Evolutionary conservation across 1,140 invertebrate species (phyloP).

Genomic region (Penaeus chinensis): DNA sequence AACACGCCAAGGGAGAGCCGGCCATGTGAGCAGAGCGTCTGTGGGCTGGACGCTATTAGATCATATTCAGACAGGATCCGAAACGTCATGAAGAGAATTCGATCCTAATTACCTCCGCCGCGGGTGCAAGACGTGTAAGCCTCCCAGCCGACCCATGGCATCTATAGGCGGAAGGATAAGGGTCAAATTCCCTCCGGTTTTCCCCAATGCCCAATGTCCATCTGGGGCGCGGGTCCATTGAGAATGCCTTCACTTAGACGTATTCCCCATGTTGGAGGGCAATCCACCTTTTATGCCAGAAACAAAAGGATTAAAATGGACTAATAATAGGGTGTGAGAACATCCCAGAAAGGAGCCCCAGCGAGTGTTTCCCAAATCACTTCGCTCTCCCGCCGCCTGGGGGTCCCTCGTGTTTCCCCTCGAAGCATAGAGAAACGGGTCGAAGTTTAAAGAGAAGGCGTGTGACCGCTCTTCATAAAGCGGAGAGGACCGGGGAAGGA

Average conservation of each 20-base stretch:
- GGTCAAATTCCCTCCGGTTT: slow-evolving; percentile 38
- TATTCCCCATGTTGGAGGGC: slow-evolving; percentile 57
- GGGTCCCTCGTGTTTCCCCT: neutral
- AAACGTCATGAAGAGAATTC: slow-evolving; percentile 62
- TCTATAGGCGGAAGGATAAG: slow-evolving; percentile 36
- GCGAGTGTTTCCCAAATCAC: neutral
- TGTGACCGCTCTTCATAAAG: slow-evolving; percentile 25
- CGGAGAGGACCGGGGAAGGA: slow-evolving; percentile 16
- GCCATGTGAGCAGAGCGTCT: slow-evolving; percentile 53
- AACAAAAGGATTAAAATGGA: slow-evolving; percentile 61
- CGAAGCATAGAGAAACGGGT: neutral
- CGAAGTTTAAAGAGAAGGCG: neutral
- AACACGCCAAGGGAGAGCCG: slow-evolving; percentile 18
- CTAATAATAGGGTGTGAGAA: slow-evolving; percentile 61
- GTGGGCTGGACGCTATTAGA: slow-evolving; percentile 59
- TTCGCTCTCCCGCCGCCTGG: neutral
- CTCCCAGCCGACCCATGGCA: neutral
- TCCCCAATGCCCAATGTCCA: slow-evolving; percentile 45
- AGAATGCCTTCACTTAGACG: slow-evolving; percentile 56
- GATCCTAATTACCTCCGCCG: slow-evolving; percentile 52
- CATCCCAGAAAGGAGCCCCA: slow-evolving; percentile 13
- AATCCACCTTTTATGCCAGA: slow-evolving; percentile 58
- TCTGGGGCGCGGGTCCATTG: slow-evolving; percentile 42
- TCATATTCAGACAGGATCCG: slow-evolving; percentile 59
- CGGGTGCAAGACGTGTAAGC: slow-evolving; percentile 41